phyloP scores from a whole-genome alignment of 2,113 vertebrate genomes.

The Neotragus pygmaeus region DNA sequence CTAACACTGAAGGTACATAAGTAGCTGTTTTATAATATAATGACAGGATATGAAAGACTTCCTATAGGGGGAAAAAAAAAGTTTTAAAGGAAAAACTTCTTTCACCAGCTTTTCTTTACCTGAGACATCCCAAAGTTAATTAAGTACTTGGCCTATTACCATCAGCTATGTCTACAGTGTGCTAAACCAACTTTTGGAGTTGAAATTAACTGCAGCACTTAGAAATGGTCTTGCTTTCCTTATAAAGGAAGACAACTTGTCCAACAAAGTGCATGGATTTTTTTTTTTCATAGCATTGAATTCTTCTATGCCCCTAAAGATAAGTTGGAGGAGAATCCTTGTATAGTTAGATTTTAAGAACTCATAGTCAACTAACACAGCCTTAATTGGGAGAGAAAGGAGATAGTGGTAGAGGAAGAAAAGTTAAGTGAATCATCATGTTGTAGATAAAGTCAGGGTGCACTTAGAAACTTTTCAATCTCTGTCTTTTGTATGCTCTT shows the following conservation, averaged over 20 bases:
- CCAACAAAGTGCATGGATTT: not conserved
- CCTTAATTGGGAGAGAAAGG: too few relatives aligned
- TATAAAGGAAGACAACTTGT: not conserved
- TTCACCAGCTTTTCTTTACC: not conserved
- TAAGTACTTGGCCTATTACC: not conserved
- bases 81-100: not conserved
- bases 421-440: not conserved
- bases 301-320: not conserved
- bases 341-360: not conserved
- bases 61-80: not conserved
- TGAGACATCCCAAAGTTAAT: not conserved
- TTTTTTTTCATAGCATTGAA: not conserved
- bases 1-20: not conserved
- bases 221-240: not conserved
- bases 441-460: fast-evolving
- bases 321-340: not conserved
- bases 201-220: not conserved
- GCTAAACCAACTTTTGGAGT: not conserved
- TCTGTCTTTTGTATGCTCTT: not conserved
- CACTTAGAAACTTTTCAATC: not conserved
- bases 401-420: not conserved
- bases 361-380: not conserved
- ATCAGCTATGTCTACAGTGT: not conserved
- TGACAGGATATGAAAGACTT: not conserved
- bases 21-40: constrained; percentile 3